Conservation (phyloP, 64 coral and sea anemone species). For the Dendronephthya gigantea region DNA sequence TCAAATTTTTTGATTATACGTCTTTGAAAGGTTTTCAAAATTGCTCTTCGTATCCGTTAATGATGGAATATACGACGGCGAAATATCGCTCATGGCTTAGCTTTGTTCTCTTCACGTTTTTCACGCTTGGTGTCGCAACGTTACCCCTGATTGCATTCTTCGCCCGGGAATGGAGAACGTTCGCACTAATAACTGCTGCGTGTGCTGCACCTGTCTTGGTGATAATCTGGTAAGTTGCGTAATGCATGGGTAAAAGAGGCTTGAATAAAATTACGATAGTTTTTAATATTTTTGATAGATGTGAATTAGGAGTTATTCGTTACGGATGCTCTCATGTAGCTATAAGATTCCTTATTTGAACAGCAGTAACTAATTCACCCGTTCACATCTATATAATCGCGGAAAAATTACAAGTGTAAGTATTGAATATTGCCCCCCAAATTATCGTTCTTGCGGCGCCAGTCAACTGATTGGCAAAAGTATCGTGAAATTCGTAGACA, state of each 20-base stretch:
- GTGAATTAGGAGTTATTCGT: too few species aligned
- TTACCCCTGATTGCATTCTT: neutral
- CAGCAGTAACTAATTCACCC: too few species aligned
- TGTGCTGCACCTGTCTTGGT: neutral
- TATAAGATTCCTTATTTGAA: too few species aligned
- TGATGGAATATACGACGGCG: neutral
- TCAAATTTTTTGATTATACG: too few species aligned
- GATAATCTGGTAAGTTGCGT: neutral
- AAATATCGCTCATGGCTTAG: neutral
- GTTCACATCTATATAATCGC: too few species aligned
- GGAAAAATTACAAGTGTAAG: too few species aligned
- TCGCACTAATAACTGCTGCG: neutral
- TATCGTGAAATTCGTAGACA: too few species aligned
- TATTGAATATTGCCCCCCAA: too few species aligned
- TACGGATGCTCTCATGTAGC: too few species aligned
- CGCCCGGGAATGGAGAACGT: neutral
- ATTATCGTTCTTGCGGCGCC: too few species aligned
- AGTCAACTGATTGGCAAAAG: too few species aligned
- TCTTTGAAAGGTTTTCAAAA: neutral
- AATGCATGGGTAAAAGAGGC: neutral
- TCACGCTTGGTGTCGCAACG: neutral
- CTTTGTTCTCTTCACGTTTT: neutral
- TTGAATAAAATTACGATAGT: neutral
- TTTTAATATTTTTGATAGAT: neutral
- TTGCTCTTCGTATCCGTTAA: neutral